Conservation (phyloP, 1,140 invertebrate species). For the Saccostrea glomerata region DNA sequence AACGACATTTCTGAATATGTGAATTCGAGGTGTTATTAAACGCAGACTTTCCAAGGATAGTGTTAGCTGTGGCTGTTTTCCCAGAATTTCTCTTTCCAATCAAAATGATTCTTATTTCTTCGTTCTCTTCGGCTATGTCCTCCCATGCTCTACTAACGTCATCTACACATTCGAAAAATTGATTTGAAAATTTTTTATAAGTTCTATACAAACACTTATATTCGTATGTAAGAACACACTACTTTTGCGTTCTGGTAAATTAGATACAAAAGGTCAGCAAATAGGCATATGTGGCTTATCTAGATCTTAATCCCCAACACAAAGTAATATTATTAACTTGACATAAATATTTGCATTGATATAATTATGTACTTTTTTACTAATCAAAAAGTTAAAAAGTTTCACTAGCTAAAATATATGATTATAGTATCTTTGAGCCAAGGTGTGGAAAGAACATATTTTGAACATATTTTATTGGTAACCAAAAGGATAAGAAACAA, state of each 20-base stretch:
- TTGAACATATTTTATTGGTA: no score
- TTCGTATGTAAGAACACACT: neutral
- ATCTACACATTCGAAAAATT: neutral
- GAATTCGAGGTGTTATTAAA: neutral
- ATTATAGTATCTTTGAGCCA: no score
- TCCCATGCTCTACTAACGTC: constrained; percentile 1
- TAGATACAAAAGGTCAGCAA: no score
- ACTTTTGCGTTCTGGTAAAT: neutral
- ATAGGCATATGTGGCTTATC: no score
- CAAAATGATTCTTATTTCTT: constrained; percentile 25
- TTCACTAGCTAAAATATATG: no score
- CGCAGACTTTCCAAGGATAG: neutral
- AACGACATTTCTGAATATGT: neutral
- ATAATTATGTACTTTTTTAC: no score
- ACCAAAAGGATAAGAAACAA: no score
- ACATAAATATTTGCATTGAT: no score
- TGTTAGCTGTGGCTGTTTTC: constrained; percentile 1
- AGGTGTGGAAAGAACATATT: no score
- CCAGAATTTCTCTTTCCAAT: constrained; percentile 10
- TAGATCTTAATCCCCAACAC: no score
- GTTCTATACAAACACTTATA: neutral
- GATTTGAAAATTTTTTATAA: neutral
- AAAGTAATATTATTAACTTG: no score
- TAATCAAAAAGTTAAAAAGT: no score
- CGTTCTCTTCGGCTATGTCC: neutral